Base-by-base conservation (phyloP, 2,797 vertebrate genomes). In the Scomberomorus guttatus region DNA sequence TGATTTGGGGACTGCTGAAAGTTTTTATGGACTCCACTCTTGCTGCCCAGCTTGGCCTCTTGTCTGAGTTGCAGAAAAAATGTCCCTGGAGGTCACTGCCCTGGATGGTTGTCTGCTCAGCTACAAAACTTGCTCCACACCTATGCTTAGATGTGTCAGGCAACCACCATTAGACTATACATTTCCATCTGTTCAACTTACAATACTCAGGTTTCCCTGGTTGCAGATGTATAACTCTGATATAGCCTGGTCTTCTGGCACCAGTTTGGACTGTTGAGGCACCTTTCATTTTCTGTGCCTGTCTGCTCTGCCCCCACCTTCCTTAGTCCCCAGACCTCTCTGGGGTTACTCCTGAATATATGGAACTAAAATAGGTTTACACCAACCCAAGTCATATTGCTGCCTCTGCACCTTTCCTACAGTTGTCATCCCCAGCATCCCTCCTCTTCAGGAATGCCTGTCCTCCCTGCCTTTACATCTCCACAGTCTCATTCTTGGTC, bases 221-320 rank as follows among this genome's bases (percentile, higher is more conserved):
- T 63, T 52, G 17, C 48, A 75, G 54, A 60, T 59, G 52, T 24
- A 56, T 24, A 56, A 66, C 50, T 2, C 12, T 17, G 37, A 37
- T 37, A 37, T 37, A 37, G 10, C 11, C 37, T 37, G 37, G 9
- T 37, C 10, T 3, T 37, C 37, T 37, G 10, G 37, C 37, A 37
- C 37, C 11, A 37, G 37, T 37, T 37, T 37, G 37, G 37, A 37
- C 37, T 37, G 37, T 37, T 11, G 37, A 37, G 37, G 37, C 37
- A 37, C 37, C 37, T 37, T 37, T 37, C 10, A 11, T 37, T 37
- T 37, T 37, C 14, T 32, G 55, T 66, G 79, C 60, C 42, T 75
- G 51, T 72, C 51, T 65, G 58, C 55, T 83, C 58, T 74, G 25
- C 34, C 65, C 77, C 68, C 4, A 27, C 39, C 24, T 62, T 63